These are phyloP conservation scores for Gadopsis bispinosus DNA, from an alignment of 2,797 vertebrate species.

Conservation along the genomic window DNA sequence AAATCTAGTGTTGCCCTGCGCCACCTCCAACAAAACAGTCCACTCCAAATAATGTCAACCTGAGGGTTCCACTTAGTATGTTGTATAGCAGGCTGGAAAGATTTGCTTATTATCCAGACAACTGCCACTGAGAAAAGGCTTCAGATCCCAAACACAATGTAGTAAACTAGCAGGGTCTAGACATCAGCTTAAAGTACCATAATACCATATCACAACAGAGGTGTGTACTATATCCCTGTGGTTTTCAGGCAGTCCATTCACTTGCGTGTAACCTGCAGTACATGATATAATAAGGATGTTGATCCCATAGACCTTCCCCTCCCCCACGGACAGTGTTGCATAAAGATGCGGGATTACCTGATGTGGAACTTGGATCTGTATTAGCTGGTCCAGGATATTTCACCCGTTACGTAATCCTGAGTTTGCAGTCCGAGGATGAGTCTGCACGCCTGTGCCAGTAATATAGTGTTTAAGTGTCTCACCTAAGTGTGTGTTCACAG, in stretches of 20 bases:
- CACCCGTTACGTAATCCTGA: constrained; percentile 73
- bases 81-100: neutral
- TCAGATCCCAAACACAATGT: neutral
- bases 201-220: neutral
- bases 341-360: constrained; percentile 75
- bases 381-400: constrained; percentile 77
- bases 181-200: neutral
- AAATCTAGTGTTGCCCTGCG: neutral
- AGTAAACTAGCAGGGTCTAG: neutral
- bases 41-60: neutral
- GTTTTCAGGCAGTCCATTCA: neutral
- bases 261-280: neutral
- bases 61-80: neutral
- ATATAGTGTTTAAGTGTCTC: constrained; percentile 36
- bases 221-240: neutral
- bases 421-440: constrained; percentile 71
- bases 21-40: neutral
- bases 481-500: constrained; percentile 19
- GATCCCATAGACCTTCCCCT: constrained; percentile 33
- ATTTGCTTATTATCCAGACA: neutral
- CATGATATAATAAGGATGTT: constrained; percentile 32
- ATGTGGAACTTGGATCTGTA: constrained; percentile 70
- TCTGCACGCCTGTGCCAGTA: constrained; percentile 36
- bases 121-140: neutral
- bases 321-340: constrained; percentile 50